Conservation (phyloP, 2,888 invertebrate genomes). For the Ichneumoninae sp. region DNA sequence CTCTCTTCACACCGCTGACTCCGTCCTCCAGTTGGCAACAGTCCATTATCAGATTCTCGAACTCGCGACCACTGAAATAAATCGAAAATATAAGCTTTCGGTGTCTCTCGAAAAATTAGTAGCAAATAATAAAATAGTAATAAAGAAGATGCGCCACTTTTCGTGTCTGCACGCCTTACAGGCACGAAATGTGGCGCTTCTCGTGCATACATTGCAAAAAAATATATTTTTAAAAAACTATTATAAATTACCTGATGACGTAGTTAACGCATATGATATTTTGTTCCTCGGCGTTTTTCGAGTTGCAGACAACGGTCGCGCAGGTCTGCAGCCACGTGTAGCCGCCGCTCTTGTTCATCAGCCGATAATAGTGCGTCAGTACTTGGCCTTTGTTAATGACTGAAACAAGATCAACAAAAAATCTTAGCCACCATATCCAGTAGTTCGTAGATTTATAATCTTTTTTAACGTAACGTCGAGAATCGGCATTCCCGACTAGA, state of each 20-base stretch:
- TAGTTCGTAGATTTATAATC: conserved; percentile 32
- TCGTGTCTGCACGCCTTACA: no score
- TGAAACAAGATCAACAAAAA: conserved; percentile 84
- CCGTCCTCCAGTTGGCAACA: conserved; percentile 96
- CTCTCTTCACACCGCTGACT: conserved; percentile 92
- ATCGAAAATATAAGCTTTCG: conserved; percentile 7
- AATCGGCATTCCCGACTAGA: no score
- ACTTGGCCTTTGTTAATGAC: conserved; percentile 99
- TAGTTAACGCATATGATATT: conserved; percentile 99
- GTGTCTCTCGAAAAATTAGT: neutral
- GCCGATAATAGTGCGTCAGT: conserved; percentile 96
- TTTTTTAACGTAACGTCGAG: neutral
- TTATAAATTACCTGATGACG: conserved; percentile 92
- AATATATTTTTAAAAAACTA: neutral
- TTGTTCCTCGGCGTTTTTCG: conserved; percentile 98
- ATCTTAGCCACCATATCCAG: neutral
- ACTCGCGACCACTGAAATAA: conserved; percentile 92
- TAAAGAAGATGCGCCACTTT: no score
- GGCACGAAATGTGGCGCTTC: no score
- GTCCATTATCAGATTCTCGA: conserved; percentile 96
- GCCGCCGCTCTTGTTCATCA: conserved; percentile 98
- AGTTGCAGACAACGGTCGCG: conserved; percentile 97
- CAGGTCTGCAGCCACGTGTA: conserved; percentile 99
- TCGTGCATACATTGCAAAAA: no score
- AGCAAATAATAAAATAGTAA: neutral